Evolutionary conservation across 2,113 vertebrate genomes (phyloP).

Genomic region (Campylomormyrus tamandua): DNA sequence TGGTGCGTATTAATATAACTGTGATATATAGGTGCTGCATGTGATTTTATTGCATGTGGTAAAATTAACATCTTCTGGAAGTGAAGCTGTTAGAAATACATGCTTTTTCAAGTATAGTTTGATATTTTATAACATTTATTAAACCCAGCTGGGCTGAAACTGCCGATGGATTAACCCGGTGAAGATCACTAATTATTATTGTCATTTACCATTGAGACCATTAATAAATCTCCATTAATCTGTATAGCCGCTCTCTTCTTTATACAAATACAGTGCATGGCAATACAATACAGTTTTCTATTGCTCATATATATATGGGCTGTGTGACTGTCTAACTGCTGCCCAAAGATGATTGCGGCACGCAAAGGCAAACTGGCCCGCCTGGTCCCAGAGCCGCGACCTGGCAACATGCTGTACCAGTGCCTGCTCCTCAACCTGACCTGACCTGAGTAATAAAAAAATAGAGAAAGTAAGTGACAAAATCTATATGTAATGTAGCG

Average conservation of each 20-base stretch:
- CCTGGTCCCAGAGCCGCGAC: background rate
- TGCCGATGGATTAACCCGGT: background rate
- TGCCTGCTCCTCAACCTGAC: too few relatives aligned
- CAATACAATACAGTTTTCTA: too few relatives aligned
- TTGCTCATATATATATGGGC: background rate
- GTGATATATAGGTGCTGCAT: background rate
- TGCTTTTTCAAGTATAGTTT: background rate
- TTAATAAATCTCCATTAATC: background rate
- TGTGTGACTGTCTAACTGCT: constrained; percentile 33
- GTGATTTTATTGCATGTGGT: background rate
- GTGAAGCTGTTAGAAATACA: background rate
- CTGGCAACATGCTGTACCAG: background rate
- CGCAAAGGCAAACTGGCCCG: background rate
- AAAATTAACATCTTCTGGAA: background rate
- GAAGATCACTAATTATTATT: background rate
- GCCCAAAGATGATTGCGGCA: constrained; percentile 11
- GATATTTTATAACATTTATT: background rate
- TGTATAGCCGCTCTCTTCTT: background rate
- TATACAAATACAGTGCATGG: background rate
- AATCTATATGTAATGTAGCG: background rate
- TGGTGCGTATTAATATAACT: background rate
- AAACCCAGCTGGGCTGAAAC: background rate
- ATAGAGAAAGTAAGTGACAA: background rate
- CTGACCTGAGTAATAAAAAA: background rate
- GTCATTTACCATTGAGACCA: background rate